Conservation (phyloP, 1,140 invertebrate genomes). For the Heliconius nattereri region DNA sequence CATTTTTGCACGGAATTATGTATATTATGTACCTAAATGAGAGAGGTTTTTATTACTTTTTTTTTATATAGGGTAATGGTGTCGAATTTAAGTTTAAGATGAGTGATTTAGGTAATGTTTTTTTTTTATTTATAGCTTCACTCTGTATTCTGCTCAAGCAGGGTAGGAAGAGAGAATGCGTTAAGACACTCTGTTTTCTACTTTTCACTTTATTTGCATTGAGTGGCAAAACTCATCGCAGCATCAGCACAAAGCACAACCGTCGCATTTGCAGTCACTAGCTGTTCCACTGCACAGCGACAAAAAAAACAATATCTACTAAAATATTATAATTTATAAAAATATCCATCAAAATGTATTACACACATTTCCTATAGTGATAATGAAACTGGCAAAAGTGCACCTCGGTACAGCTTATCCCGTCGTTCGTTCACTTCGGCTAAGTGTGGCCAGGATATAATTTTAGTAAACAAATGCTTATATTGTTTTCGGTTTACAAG, state of each 20-base stretch:
- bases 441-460: not conserved
- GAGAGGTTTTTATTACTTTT: conserved; percentile 2
- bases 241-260: no score
- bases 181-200: no score
- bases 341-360: no score
- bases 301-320: no score
- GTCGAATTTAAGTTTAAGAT: not conserved
- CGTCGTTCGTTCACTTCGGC: not conserved
- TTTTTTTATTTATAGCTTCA: not conserved
- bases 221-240: no score
- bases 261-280: no score
- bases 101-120: not conserved
- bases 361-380: not conserved
- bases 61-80: not conserved
- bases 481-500: not conserved
- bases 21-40: conserved; percentile 3
- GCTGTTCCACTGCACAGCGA: no score
- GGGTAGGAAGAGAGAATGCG: no score
- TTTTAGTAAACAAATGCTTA: not conserved
- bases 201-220: no score
- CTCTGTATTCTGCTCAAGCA: no score
- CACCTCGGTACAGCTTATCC: not conserved
- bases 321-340: no score
- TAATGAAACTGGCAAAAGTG: conserved; percentile 1
- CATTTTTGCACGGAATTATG: conserved; percentile 32